Evolutionary conservation across 2,113 vertebrate genomes (phyloP), one percentile per base, ranked within the genome.

Genomic region (Lasiurus borealis): DNA sequence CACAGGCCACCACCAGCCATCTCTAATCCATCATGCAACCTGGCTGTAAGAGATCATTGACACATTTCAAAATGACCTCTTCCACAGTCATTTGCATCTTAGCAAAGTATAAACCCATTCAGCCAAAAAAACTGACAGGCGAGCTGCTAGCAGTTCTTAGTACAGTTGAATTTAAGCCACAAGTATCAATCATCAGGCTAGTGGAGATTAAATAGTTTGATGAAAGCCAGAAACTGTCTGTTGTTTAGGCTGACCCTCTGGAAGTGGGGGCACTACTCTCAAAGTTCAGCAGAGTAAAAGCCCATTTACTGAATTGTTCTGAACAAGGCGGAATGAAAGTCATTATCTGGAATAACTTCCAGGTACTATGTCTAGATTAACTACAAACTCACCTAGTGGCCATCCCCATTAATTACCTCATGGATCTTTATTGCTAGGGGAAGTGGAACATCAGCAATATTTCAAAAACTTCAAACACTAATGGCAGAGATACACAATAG

Each of bases 21-120:
- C 50, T 50, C 68, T 29, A 85, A 85, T 90, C 69, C 50, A 64
- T 85, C 86, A 88, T 29, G 13, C 8, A 31, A 12, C 69, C 54
- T 27, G 21, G 19, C 29, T 54, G 13, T 89, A 27, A 73, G 81
- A 92, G 40, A 89, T 57, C n/a, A 73, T 2, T 23, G n/a, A 95
- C n/a, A 91, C 0, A n/a, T 52, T 71, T 77, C 66, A 75, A 83
- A 85, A 71, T 69, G 59, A 91, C 23, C 81, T 86, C n/a, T 93
- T 89, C n/a, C 31, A 13, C 11, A 54, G 34, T 19, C 34, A 77
- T 94, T 77, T 87, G 78, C 6, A 31, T 96, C 78, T 89, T 85
- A 89, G 76, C 57, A 78, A 94, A 77, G 18, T 72, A 80, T 57
- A 69, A 73, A 85, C 0, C 1, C 19, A 46, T 54, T 73, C 84